Conservation (phyloP, 2,888 invertebrate genomes). For the Campopleginae sp. region DNA sequence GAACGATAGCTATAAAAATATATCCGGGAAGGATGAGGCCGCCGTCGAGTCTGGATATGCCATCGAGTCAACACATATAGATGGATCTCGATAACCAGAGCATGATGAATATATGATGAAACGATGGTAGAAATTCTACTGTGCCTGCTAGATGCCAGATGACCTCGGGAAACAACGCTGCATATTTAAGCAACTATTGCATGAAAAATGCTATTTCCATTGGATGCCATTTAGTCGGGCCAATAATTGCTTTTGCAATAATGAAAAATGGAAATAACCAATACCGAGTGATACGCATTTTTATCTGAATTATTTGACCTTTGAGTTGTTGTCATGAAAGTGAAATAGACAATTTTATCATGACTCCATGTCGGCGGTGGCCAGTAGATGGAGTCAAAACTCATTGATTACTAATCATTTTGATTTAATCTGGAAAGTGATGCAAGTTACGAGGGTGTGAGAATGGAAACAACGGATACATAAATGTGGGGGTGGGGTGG, state of each 20-base stretch:
- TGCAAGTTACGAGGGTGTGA: not conserved
- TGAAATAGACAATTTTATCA: not conserved
- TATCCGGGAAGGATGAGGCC: constrained; percentile 44
- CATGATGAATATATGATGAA: not conserved
- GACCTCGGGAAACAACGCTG: not conserved
- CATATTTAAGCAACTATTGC: not conserved
- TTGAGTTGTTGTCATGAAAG: not conserved
- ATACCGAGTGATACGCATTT: not conserved
- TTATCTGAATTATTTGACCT: not conserved
- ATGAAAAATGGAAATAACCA: not conserved
- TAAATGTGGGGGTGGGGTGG: not conserved
- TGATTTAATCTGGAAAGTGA: not conserved
- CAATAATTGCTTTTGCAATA: not conserved
- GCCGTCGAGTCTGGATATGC: constrained; percentile 45
- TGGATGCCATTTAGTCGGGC: not conserved
- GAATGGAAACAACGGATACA: not conserved
- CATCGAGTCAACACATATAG: not conserved
- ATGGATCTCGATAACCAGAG: not conserved
- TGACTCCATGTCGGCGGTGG: not conserved
- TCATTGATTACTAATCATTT: not conserved
- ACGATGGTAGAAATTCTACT: not conserved
- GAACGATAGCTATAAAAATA: constrained; percentile 39
- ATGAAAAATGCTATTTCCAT: constrained; percentile 1
- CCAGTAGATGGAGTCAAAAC: not conserved
- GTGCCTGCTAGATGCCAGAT: too few relatives aligned